Evolutionary conservation across 2,797 vertebrate species (phyloP).

Genomic region (Anabas testudineus): DNA sequence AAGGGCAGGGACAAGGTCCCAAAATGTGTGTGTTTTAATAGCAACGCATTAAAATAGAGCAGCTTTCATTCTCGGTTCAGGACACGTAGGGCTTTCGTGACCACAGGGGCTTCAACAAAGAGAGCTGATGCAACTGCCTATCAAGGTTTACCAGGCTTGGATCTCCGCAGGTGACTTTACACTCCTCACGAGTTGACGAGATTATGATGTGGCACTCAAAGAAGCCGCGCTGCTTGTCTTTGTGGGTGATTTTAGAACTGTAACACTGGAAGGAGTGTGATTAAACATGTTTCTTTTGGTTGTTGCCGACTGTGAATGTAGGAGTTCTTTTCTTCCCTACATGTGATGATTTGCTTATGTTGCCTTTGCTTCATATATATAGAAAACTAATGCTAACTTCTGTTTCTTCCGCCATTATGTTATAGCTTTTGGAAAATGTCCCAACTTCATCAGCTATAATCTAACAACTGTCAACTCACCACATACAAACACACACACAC

Average conservation of each 20-base stretch:
- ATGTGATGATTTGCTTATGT: not conserved
- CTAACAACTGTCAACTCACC: too few species aligned
- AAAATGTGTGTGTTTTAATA: slow-evolving; percentile 68
- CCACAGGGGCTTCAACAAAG: slow-evolving; percentile 70
- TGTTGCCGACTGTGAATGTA: slow-evolving; percentile 9
- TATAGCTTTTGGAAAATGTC: too few species aligned
- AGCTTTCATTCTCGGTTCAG: slow-evolving; percentile 68
- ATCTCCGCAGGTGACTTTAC: slow-evolving; percentile 73
- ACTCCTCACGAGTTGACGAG: slow-evolving; percentile 55
- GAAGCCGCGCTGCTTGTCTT: slow-evolving; percentile 36
- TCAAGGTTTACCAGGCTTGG: slow-evolving; percentile 63
- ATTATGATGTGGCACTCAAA: slow-evolving; percentile 45
- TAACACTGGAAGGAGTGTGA: slow-evolving; percentile 17
- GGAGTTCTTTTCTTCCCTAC: not conserved
- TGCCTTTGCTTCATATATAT: not conserved
- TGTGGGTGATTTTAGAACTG: slow-evolving; percentile 44
- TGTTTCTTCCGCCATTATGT: too few species aligned
- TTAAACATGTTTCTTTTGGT: slow-evolving; percentile 32
- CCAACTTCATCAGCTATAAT: too few species aligned
- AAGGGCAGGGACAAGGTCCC: slow-evolving; percentile 77
- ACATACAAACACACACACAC: slow-evolving; percentile 1
- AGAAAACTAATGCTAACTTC: too few species aligned
- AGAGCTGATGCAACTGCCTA: slow-evolving; percentile 71
- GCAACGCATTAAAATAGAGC: slow-evolving; percentile 72
- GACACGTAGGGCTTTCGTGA: slow-evolving; percentile 72